Conservation (phyloP, 2,113 vertebrate genomes). For the Miniopterus natalensis region DNA sequence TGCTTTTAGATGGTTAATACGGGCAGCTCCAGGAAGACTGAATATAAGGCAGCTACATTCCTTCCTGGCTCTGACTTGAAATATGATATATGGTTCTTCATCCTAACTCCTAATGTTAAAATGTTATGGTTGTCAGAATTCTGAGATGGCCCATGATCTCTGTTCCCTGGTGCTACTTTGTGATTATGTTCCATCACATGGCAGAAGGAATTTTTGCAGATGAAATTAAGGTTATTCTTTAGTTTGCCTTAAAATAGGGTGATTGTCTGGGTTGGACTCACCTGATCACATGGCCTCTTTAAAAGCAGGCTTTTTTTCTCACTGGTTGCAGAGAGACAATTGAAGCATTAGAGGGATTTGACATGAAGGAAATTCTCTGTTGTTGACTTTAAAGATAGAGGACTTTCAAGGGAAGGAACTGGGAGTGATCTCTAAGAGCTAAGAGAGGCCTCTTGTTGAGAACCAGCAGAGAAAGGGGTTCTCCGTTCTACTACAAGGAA, state of each 20-base stretch:
- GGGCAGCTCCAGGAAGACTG: not conserved
- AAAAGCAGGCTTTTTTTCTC: conserved; percentile 4
- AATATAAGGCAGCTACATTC: not conserved
- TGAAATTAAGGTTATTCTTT: conserved; percentile 8
- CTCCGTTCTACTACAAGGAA: not conserved
- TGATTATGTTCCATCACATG: not conserved
- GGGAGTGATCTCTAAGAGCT: not conserved
- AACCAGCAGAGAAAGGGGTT: not conserved
- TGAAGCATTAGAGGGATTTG: not conserved
- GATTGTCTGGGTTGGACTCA: not conserved
- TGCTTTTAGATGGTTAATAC: not conserved
- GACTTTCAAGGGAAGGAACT: not conserved
- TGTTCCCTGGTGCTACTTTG: not conserved
- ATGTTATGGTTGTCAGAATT: conserved; percentile 25
- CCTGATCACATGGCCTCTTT: not conserved
- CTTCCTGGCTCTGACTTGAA: conserved; percentile 21
- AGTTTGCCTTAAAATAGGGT: not conserved
- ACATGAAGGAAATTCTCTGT: not conserved
- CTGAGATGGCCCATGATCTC: not conserved
- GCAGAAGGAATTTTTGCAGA: not conserved
- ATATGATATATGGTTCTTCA: not conserved
- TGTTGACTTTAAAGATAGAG: not conserved
- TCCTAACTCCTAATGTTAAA: not conserved
- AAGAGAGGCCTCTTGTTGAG: not conserved
- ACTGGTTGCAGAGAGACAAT: not conserved